Evolutionary conservation across 30 jellyfish, hydroid and myxozoan species (phyloP), one percentile per base, ranked within the genome.

Genomic region (Cassiopea xamachana): DNA sequence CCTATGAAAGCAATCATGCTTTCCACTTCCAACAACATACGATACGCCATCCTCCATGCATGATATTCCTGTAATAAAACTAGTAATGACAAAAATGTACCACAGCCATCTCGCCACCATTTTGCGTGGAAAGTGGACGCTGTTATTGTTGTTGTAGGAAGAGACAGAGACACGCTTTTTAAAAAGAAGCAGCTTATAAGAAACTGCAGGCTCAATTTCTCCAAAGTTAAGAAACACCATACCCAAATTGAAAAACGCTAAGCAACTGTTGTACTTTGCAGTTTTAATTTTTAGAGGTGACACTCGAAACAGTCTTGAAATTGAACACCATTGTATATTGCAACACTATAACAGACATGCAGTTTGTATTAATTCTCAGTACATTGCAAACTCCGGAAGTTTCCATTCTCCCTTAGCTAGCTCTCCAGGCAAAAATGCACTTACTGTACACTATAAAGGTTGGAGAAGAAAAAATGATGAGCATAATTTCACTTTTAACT

Each of bases 41-140:
- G 97, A 79, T 17, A 91, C 94, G 19, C 98, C 98, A 90, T 94
- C 98, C 81, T 94, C 98, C 88, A 94, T 78, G 79, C 94, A 49
- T 1, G 49, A 48, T 39, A 78, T 18, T 3, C 51, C 48, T 5
- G 18, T 60, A 8, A 78, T 2, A 5, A 78, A 4, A 9, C 8
- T 2, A 44, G 1, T 0, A 4, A 78, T 46, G 17, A 55, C 1
- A 47, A 55, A 16, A 12, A 78, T 19, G 43, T 78, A 14, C 71
- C 45, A 5, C 6, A 9, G 39, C 58, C 10, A 18, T 12, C 10
- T n/a, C 58, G 80, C 80, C 50, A 43, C 51, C 51, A 71, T 71
- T 43, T 71, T 71, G 55, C 80, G n/a, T 19, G 27, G 2, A 27
- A 4, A 64, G 43, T 64, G 43, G 43, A 2, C 27, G 27, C 27